Conservation (phyloP, 2,113 vertebrate genomes). For the Nestor notabilis region DNA sequence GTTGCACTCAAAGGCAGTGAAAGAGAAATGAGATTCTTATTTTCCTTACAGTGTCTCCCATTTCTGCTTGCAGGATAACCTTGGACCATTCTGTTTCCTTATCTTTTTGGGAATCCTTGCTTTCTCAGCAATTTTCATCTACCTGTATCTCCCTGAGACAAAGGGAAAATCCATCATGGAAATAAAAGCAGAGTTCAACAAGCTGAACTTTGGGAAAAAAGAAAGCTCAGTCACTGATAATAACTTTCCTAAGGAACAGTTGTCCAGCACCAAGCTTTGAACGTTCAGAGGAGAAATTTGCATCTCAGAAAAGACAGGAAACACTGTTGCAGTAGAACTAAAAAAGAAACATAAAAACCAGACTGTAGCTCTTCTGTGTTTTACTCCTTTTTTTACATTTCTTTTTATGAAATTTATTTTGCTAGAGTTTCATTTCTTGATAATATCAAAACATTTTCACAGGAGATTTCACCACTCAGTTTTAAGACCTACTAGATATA, state of each 20-base stretch:
- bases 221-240: neutral
- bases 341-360: slow-evolving; percentile 9
- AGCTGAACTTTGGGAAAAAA: slow-evolving; percentile 74
- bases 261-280: slow-evolving; percentile 54
- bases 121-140: slow-evolving; percentile 68
- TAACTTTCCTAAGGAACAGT: slow-evolving; percentile 3
- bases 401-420: neutral
- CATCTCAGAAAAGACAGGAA: neutral
- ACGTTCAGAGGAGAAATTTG: neutral
- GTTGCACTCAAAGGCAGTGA: neutral
- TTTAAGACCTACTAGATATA: neutral
- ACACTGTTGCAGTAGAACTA: neutral
- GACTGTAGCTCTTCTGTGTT: neutral
- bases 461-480: neutral
- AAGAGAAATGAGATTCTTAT: neutral
- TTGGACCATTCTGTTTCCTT: slow-evolving; percentile 83
- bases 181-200: slow-evolving; percentile 81
- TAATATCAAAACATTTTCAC: neutral
- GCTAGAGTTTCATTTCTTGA: neutral
- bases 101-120: slow-evolving; percentile 80
- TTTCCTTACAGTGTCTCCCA: neutral
- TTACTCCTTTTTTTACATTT: neutral
- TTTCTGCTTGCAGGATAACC: slow-evolving; percentile 72
- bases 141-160: slow-evolving; percentile 80
- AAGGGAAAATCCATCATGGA: slow-evolving; percentile 81